A percentile compares a stretch with the other conserved stretches of the same genome.
These are phyloP conservation scores for Cheilosia soror DNA, from an alignment of 2,888 invertebrate species.

Conservation along the genomic window DNA sequence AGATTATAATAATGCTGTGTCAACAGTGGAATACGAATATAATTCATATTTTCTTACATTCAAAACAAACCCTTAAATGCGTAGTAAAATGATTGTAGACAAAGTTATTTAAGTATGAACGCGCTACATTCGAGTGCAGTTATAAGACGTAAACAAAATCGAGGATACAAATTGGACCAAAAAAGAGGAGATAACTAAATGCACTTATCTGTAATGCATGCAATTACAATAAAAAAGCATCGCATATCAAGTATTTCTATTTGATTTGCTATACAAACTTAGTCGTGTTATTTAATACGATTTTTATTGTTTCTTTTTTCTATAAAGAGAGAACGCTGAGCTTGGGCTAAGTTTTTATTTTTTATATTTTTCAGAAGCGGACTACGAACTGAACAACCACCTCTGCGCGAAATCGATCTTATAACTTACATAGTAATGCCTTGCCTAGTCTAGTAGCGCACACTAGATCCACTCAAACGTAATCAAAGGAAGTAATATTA, in stretches of 20 bases:
- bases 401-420: background rate
- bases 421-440: constrained; percentile 17
- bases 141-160: constrained; percentile 26
- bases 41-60: background rate
- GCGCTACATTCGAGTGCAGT: constrained; percentile 27
- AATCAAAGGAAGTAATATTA: background rate
- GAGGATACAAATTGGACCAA: constrained; percentile 1
- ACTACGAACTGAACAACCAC: constrained; percentile 15
- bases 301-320: background rate
- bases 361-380: constrained; percentile 39
- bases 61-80: background rate
- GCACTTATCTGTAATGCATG: constrained; percentile 3
- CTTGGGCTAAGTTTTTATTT: constrained; percentile 4
- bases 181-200: constrained; percentile 27
- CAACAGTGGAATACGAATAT: background rate
- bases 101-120: constrained; percentile 20
- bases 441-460: background rate
- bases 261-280: constrained; percentile 1
- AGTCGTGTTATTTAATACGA: constrained; percentile 10
- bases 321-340: background rate
- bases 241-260: constrained; percentile 7
- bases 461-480: background rate
- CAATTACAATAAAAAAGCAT: constrained; percentile 15
- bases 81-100: constrained; percentile 22
- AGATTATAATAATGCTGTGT: background rate